Evolutionary conservation across 1,140 invertebrate genomes (phyloP).

Genomic region (Paralvinella palmiformis): DNA sequence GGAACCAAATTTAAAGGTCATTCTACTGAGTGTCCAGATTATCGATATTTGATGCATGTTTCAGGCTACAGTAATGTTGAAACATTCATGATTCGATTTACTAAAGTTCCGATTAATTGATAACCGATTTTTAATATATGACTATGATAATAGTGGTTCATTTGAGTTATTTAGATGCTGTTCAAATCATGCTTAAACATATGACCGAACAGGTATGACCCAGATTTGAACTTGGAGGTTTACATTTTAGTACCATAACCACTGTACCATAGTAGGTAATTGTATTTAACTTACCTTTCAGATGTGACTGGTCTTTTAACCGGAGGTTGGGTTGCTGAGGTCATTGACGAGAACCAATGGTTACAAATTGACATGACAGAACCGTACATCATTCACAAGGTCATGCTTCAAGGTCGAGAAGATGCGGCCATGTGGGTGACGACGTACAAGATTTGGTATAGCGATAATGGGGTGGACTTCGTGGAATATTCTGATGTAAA

Average conservation of each 20-base stretch:
- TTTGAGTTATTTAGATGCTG: too few species aligned
- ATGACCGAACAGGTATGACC: background rate
- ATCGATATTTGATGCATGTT: too few species aligned
- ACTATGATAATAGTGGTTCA: too few species aligned
- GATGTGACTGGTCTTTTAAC: conserved; percentile 9
- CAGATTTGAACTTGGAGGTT: background rate
- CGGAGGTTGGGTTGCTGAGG: conserved; percentile 31
- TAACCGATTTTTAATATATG: too few species aligned
- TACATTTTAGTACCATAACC: background rate
- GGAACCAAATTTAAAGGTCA: too few species aligned
- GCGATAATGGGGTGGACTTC: conserved; percentile 22
- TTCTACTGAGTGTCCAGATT: too few species aligned
- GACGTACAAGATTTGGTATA: conserved; percentile 25
- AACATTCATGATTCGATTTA: too few species aligned
- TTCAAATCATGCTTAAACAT: background rate
- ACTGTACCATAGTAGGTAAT: background rate
- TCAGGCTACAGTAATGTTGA: too few species aligned
- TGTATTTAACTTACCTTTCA: background rate
- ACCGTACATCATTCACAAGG: conserved; percentile 23
- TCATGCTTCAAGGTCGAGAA: conserved; percentile 32
- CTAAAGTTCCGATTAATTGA: too few species aligned
- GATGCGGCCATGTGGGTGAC: conserved; percentile 35
- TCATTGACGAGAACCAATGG: conserved; percentile 28
- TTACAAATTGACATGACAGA: conserved; percentile 27
- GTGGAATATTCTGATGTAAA: conserved; percentile 19